Evolutionary conservation across 64 coral and sea anemone genomes (phyloP), one percentile per base, ranked within the genome.

Genomic region (Pocillopora verrucosa): DNA sequence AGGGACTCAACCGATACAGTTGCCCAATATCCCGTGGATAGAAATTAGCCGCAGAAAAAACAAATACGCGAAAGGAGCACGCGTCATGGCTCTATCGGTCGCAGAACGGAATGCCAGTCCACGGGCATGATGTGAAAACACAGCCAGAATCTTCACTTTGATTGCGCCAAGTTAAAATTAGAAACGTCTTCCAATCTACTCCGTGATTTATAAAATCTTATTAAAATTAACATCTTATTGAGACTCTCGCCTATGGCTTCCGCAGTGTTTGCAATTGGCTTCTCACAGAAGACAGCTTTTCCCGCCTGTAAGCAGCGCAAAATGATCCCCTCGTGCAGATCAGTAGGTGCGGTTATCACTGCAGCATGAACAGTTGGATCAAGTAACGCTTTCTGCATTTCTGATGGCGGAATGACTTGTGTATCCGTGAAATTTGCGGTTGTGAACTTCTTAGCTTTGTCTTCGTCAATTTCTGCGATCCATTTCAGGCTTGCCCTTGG

Each of bases 241-340:
- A 11, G 61, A 80, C 70, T 67, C 94, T 65, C 61, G 95, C 96
- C 93, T 63, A 90, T 95, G 4, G 90, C 88, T 84, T 89, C 91
- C 2, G 86, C 15, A 37, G 25, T 88, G 7, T 59, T 93, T 11
- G 96, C 90, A 38, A 98, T 56, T 16, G 96, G 96, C 58, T 98
- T 98, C 77, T 98, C 96, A 80, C 96, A 98, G 26, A 98, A 95
- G 72, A 98, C 93, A 11, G 96, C 93, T 91, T 98, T 98, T 19
- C 88, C 88, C 13, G 93, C 93, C 65, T 78, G 65, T 76, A 98
- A 88, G 24, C 87, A 90, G 34, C 20, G 75, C 36, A 98, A 3
- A 11, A 98, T 88, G 34, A 84, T 65, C 7, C 93, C 74, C 34
- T 95, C 91, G 59, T 98, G 96, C 61, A 76, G 87, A 16, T 26